These are phyloP conservation scores for Aphodius granarius DNA, from an alignment of 2,888 invertebrate genomes.

Conservation along the genomic window DNA sequence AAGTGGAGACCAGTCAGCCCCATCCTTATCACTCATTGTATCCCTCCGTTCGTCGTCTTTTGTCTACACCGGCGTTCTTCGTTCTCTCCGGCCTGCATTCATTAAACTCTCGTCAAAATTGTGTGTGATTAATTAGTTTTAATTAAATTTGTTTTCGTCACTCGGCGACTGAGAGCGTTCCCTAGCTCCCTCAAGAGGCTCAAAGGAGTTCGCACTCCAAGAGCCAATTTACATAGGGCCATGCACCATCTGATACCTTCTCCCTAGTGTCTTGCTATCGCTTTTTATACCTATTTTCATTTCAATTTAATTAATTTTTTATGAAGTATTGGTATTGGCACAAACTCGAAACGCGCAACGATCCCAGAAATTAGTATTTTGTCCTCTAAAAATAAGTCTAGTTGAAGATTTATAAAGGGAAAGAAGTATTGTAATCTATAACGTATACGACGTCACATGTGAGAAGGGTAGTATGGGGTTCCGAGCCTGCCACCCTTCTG, in stretches of 20 bases:
- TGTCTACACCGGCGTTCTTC: neutral
- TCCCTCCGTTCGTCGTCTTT: neutral
- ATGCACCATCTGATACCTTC: neutral
- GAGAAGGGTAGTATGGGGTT: neutral
- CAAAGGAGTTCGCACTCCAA: neutral
- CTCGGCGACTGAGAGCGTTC: neutral
- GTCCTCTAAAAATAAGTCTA: neutral
- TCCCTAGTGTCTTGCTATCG: neutral
- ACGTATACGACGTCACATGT: neutral
- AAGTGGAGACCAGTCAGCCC: neutral
- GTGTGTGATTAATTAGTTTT: slow-evolving; percentile 14
- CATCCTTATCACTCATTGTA: slow-evolving; percentile 3
- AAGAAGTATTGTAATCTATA: neutral
- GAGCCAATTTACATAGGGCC: neutral
- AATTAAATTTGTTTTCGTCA: slow-evolving; percentile 10
- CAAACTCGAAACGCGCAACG: neutral
- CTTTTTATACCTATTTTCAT: neutral
- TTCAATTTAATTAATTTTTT: neutral
- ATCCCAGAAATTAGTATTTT: neutral
- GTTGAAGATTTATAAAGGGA: neutral
- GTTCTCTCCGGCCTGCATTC: neutral
- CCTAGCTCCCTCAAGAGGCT: neutral
- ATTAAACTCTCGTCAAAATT: slow-evolving; percentile 13
- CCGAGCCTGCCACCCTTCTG: neutral
- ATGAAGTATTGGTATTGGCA: no score